These are phyloP conservation scores for Todus mexicanus DNA, from an alignment of 2,797 vertebrate genomes.

Conservation along the genomic window DNA sequence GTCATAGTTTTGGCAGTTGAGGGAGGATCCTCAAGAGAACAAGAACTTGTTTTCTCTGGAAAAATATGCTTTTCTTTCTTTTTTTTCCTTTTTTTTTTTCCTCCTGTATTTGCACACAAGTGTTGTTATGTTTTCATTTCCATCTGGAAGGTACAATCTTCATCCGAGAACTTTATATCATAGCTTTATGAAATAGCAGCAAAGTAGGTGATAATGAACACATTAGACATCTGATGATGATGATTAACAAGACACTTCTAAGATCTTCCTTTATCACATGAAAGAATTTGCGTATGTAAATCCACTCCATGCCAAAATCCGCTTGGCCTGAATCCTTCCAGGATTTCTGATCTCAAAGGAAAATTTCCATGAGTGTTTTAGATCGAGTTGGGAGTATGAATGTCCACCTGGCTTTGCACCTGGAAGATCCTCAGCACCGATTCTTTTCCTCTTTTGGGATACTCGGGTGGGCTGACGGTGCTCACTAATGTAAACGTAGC, in stretches of 20 bases:
- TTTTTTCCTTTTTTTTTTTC: neutral
- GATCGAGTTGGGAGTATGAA: neutral
- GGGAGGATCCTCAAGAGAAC: conserved; percentile 12
- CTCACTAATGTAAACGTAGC: rapidly evolving
- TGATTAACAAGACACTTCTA: neutral
- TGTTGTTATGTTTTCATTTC: neutral
- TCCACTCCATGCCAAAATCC: neutral
- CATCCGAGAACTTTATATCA: neutral
- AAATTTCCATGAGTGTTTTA: neutral
- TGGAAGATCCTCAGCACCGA: neutral
- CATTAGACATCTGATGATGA: neutral
- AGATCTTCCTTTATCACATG: neutral
- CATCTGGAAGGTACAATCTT: conserved; percentile 14
- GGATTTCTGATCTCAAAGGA: neutral
- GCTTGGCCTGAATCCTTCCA: neutral
- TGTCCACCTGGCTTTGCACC: neutral
- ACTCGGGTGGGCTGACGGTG: neutral
- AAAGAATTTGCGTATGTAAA: neutral
- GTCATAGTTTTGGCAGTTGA: neutral
- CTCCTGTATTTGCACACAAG: conserved; percentile 6
- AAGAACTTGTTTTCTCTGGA: conserved; percentile 21
- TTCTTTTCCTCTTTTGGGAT: neutral
- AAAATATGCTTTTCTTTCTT: conserved; percentile 11
- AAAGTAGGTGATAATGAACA: neutral
- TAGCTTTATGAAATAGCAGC: neutral